Evolutionary conservation across 53 echinoderm and acorn worm genomes (phyloP).

Genomic region (Luidia sarsii): DNA sequence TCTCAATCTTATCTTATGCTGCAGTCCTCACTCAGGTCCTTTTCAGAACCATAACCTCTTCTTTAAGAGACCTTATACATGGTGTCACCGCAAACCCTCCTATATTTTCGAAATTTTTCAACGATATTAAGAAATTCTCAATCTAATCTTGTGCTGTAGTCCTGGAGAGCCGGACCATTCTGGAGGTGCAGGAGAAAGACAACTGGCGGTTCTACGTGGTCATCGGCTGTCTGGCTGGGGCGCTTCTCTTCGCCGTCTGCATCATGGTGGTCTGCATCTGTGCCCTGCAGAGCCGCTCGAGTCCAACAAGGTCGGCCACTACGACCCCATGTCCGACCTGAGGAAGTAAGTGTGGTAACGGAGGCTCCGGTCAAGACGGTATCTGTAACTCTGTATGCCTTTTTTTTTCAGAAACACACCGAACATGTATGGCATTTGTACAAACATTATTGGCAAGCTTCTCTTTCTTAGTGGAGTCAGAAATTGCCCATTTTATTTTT

Average conservation of each 20-base stretch:
- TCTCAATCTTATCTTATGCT: too few relatives aligned
- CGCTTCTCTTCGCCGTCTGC: conserved; percentile 80
- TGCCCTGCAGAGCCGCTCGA: conserved; percentile 62
- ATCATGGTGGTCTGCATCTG: conserved; percentile 94
- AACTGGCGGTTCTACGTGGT: conserved; percentile 80
- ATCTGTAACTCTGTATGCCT: too few relatives aligned
- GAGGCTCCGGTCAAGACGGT: conserved; percentile 21
- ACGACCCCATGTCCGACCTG: conserved; percentile 53
- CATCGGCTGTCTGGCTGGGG: conserved; percentile 89
- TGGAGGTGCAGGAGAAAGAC: conserved; percentile 35
- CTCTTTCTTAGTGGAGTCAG: too few relatives aligned
- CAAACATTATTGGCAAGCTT: too few relatives aligned
- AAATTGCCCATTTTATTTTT: too few relatives aligned
- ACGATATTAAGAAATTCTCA: neutral
- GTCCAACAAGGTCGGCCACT: conserved; percentile 60
- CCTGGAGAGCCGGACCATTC: conserved; percentile 36
- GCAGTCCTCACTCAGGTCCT: too few relatives aligned
- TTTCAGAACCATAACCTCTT: too few relatives aligned
- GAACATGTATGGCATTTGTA: too few relatives aligned
- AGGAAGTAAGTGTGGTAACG: conserved; percentile 52
- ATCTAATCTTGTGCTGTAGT: too few relatives aligned
- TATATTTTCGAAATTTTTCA: neutral
- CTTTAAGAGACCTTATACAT: too few relatives aligned
- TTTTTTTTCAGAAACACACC: too few relatives aligned
- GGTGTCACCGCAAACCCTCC: too few relatives aligned